A percentile compares a stretch with the other conserved stretches of the same genome.
Conservation (phyloP, 2,888 invertebrate genomes). For the Euclidia mi region DNA sequence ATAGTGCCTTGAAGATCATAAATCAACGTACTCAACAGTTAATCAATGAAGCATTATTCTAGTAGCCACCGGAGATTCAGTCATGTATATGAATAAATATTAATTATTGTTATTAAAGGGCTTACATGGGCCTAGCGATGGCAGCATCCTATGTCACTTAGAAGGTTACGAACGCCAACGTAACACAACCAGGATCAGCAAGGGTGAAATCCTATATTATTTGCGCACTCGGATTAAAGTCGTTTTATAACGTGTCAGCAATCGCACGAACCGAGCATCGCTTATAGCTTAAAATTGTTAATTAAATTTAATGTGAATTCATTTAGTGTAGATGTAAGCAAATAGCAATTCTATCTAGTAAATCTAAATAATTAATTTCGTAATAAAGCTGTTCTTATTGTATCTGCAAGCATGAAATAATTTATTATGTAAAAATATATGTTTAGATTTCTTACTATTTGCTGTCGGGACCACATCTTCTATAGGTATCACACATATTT, state of each 20-base stretch:
- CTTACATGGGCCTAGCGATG: constrained; percentile 46
- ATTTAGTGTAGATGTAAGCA: constrained; percentile 53
- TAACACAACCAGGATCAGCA: constrained; percentile 76
- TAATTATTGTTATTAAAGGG: constrained; percentile 47
- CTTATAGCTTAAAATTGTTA: constrained; percentile 79
- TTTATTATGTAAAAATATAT: no score
- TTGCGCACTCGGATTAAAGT: constrained; percentile 85
- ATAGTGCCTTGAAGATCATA: no score
- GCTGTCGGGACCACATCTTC: no score
- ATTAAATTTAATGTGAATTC: constrained; percentile 79
- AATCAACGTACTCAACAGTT: background rate
- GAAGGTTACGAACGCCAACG: constrained; percentile 65
- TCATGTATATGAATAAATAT: constrained; percentile 31
- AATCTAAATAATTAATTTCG: no score
- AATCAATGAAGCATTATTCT: constrained; percentile 18
- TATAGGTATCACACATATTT: no score
- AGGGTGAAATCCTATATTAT: constrained; percentile 86
- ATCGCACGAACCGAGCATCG: constrained; percentile 68
- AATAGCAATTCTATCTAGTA: constrained; percentile 50
- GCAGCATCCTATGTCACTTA: constrained; percentile 58
- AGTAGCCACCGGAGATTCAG: constrained; percentile 2
- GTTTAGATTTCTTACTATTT: no score
- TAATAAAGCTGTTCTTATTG: no score
- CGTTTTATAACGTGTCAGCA: constrained; percentile 84
- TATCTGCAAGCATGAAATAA: no score